These are phyloP conservation scores for Tetragnatha montana DNA, from an alignment of 2,888 invertebrate species.

Conservation along the genomic window DNA sequence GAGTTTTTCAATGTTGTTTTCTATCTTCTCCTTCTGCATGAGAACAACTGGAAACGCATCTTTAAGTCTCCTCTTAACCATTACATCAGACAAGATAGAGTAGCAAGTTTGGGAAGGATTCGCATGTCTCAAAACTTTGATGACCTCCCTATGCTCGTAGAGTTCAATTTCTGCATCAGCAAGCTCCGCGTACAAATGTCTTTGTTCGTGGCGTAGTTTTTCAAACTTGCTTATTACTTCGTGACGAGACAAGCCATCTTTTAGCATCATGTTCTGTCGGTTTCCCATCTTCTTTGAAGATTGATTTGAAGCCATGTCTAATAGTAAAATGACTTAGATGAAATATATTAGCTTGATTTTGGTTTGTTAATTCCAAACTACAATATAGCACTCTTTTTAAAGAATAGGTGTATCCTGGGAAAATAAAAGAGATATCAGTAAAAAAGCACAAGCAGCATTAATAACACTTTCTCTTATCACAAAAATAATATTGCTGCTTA, in stretches of 20 bases:
- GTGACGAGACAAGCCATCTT: neutral
- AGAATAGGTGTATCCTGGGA: too few relatives aligned
- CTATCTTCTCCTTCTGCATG: neutral
- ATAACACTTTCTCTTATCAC: too few relatives aligned
- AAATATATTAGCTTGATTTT: too few relatives aligned
- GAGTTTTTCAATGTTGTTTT: neutral
- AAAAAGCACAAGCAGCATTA: too few relatives aligned
- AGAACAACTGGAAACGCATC: neutral
- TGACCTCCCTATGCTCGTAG: neutral
- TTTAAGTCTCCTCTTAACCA: neutral
- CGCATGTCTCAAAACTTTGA: neutral
- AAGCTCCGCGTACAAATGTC: conserved; percentile 10
- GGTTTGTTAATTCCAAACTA: too few relatives aligned
- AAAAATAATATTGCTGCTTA: too few relatives aligned
- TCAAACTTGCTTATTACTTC: conserved; percentile 4
- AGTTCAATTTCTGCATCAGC: neutral
- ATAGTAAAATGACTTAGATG: too few relatives aligned
- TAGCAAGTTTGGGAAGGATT: conserved; percentile 4
- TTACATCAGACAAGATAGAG: neutral
- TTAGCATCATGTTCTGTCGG: neutral
- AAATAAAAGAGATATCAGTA: too few relatives aligned
- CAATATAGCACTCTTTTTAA: too few relatives aligned
- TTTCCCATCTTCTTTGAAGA: neutral
- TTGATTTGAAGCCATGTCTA: neutral
- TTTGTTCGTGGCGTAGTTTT: conserved; percentile 12